Evolutionary conservation across 2,113 vertebrate genomes (phyloP), one percentile per base, ranked within the genome.

Genomic region (Micronisus gabar): DNA sequence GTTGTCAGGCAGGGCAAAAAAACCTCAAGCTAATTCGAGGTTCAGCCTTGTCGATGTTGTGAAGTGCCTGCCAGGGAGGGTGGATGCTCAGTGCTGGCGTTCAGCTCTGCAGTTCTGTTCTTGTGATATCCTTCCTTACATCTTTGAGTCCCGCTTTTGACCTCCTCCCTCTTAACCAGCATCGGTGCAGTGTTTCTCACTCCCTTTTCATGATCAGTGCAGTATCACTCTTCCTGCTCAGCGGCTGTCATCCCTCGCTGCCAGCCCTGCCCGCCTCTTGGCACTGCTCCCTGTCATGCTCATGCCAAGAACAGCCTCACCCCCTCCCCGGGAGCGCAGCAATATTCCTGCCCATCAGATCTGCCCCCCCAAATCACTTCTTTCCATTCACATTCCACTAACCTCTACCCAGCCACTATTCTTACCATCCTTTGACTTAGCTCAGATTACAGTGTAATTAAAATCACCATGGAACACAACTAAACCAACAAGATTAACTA

Each of bases 371-470:
- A 75, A 73, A 93, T 58, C 84, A 74, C 89, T 90, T 81, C 48
- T 96, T 93, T 68, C 48, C 85, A 63, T 76, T 92, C 74, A 95
- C 95, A 93, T 97, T 97, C 90, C 95, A 94, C 73, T 72, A 94
- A 61, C 82, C 62, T 94, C 91, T 94, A 86, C 58, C 80, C 91
- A 95, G 67, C 71, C 86, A 94, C 91, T 94, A 73, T 96, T 98
- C 94, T 93, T 97, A 90, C 90, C 74, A 95, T 97, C 94, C 94
- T 97, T 97, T 95, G 84, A 94, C 81, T 95, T 88, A 95, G 96
- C 90, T 98, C 96, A 92, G 50, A 67, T 97, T 98, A 97, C 97
- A 96, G 91, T 96, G 88, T 95, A 97, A 98, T 98, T 98, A 97
- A 94, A 96, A 95, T 95, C 95, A 95, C 83, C 91, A 93, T 40